phyloP scores from a whole-genome alignment of 2,888 invertebrate species.

The Carterocephalus palaemon region DNA sequence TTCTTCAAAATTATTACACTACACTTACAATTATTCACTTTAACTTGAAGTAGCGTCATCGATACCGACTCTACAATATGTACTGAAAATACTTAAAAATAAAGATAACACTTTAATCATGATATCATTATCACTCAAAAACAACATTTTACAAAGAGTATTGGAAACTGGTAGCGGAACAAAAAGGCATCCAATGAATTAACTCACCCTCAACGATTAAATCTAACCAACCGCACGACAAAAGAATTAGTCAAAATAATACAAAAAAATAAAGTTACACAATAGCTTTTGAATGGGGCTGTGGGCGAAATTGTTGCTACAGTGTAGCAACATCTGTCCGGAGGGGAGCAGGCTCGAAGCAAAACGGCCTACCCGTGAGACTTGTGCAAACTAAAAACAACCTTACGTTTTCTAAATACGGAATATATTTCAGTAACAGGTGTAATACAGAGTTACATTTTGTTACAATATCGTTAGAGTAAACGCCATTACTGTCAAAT shows the following conservation, averaged over 20 bases:
- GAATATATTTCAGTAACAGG: background rate
- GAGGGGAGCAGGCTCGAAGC: slow-evolving; percentile 48
- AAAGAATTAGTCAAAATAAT: slow-evolving; percentile 76
- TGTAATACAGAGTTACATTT: slow-evolving; percentile 5
- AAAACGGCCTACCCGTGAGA: slow-evolving; percentile 14
- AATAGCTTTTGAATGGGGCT: slow-evolving; percentile 65
- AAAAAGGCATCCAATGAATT: slow-evolving; percentile 63
- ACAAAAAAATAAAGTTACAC: slow-evolving; percentile 65
- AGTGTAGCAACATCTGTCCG: slow-evolving; percentile 77
- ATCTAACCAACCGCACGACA: slow-evolving; percentile 75
- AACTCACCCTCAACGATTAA: slow-evolving; percentile 62
- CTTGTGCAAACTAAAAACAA: background rate
- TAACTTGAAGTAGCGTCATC: no score
- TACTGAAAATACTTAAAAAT: slow-evolving; percentile 12
- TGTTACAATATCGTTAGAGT: slow-evolving; percentile 38
- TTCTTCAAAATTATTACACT: no score
- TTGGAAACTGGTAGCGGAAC: slow-evolving; percentile 61
- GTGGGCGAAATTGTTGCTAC: slow-evolving; percentile 77
- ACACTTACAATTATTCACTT: no score
- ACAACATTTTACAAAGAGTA: slow-evolving; percentile 42
- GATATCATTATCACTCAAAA: slow-evolving; percentile 37
- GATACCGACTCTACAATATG: no score
- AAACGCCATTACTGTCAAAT: slow-evolving; percentile 79
- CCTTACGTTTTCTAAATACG: background rate
- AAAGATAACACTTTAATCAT: slow-evolving; percentile 38